phyloP scores from a whole-genome alignment of 2,113 vertebrate genomes.

The Orcinus orca region DNA sequence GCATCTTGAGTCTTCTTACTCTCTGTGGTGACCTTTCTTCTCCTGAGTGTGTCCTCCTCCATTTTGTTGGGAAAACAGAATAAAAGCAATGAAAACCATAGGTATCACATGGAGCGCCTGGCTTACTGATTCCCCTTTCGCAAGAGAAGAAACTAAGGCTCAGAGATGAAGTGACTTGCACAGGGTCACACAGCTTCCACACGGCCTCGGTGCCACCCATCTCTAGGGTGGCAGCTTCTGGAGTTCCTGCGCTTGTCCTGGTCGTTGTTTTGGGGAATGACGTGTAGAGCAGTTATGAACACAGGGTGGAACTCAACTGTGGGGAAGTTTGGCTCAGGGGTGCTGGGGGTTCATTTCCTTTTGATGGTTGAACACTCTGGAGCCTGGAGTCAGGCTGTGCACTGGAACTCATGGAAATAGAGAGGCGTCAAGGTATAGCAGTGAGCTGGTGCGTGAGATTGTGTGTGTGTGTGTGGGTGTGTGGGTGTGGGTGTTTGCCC shows the following conservation, averaged over 20 bases:
- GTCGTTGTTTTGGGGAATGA: background rate
- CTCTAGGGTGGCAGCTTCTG: background rate
- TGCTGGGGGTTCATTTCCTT: background rate
- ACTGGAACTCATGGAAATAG: background rate
- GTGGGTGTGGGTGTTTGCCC: background rate
- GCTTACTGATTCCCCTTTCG: background rate
- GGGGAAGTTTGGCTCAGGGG: background rate
- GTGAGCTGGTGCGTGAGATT: background rate
- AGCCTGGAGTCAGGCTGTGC: background rate
- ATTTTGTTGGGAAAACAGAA: background rate
- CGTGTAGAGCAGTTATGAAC: background rate
- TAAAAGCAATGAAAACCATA: background rate
- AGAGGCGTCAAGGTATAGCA: background rate
- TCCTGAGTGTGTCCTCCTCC: background rate
- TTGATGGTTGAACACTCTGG: background rate
- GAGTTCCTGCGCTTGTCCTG: background rate
- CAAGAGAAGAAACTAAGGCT: background rate
- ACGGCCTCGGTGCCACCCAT: accelerated
- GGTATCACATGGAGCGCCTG: accelerated
- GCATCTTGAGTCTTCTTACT: background rate
- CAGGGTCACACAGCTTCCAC: background rate
- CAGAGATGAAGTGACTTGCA: background rate
- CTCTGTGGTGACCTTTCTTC: background rate
- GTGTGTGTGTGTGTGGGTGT: background rate
- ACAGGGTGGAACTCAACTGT: background rate